Evolutionary conservation across 2,888 invertebrate genomes (phyloP), one percentile per base, ranked within the genome.

Genomic region (Nomada fabriciana): DNA sequence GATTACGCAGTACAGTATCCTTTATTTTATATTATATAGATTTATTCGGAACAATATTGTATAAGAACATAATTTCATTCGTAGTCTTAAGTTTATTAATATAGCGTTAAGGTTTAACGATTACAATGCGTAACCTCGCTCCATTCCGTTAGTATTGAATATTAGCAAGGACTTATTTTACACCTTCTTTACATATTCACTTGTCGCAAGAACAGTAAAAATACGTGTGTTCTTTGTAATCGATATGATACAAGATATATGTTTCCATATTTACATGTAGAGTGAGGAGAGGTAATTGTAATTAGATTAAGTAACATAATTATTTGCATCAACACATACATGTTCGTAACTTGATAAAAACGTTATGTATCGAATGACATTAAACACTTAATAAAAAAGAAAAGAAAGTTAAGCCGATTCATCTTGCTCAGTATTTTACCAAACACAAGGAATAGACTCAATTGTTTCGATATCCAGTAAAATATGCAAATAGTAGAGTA

Each of bases 21-120:
- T 89, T 89, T 89, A 89, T 89, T 89, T 84, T 68, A 36, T 75
- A 77, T 83, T 82, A 23, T 76, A 79, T 83, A 83, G 84, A 85
- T 77, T 88, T 76, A 73, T 81, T 88, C 86, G 81, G 65, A 84
- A 89, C 75, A 87, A 75, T 79, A 84, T 85, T 80, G 83, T 87
- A 86, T 84, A 88, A 87, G 85, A 86, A 87, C 83, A 87, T 87
- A 88, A 84, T 85, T 85, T 82, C 68, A 52, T 25, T 57, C 25
- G 20, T 57, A 57, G 13, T 20, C 23, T 25, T 57, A 57, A 23
- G 20, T 20, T 25, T 57, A 75, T 86, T 79, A 70, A 47, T 47
- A 47, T 82, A 84, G 60, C 80, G 77, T 82, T 83, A 83, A 80
- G 80, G 75, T 61, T 77, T 78, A 82, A 86, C 68, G 64, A 71